These are phyloP conservation scores for Stegostoma tigrinum DNA, from an alignment of 2,113 vertebrate species.

Conservation along the genomic window DNA sequence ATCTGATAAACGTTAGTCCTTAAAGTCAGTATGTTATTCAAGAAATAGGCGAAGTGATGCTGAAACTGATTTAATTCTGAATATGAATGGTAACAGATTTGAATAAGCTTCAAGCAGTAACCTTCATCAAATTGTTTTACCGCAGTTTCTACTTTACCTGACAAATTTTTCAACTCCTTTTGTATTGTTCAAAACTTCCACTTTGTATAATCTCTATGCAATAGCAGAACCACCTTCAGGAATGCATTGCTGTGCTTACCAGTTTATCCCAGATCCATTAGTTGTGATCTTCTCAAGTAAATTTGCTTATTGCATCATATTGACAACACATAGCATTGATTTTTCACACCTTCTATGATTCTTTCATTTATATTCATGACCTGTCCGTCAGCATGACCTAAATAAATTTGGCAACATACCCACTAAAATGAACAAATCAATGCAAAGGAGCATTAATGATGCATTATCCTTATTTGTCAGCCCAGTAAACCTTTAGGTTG, in stretches of 20 bases:
- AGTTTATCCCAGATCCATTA: slow-evolving; percentile 68
- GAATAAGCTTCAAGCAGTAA: not conserved
- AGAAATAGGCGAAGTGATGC: not conserved
- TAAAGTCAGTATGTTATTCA: not conserved
- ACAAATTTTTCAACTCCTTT: not conserved
- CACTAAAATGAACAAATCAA: slow-evolving; percentile 81
- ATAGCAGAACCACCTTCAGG: slow-evolving; percentile 39
- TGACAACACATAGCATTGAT: slow-evolving; percentile 73
- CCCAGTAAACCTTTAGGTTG: slow-evolving; percentile 68
- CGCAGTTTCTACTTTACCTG: not conserved
- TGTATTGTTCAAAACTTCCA: not conserved
- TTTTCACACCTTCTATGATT: slow-evolving; percentile 85
- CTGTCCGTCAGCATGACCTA: slow-evolving; percentile 76
- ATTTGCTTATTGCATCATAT: slow-evolving; percentile 66
- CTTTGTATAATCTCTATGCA: not conserved
- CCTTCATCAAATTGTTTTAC: not conserved
- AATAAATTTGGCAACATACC: slow-evolving; percentile 90
- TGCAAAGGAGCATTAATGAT: slow-evolving; percentile 93
- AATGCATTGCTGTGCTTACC: slow-evolving; percentile 55
- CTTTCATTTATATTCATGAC: slow-evolving; percentile 98
- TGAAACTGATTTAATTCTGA: not conserved
- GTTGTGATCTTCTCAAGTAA: slow-evolving; percentile 64
- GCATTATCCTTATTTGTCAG: slow-evolving; percentile 89
- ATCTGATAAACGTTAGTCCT: not conserved
- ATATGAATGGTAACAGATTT: not conserved